Conservation (phyloP, 2,888 invertebrate genomes). For the Holacanthella duospinosa region DNA sequence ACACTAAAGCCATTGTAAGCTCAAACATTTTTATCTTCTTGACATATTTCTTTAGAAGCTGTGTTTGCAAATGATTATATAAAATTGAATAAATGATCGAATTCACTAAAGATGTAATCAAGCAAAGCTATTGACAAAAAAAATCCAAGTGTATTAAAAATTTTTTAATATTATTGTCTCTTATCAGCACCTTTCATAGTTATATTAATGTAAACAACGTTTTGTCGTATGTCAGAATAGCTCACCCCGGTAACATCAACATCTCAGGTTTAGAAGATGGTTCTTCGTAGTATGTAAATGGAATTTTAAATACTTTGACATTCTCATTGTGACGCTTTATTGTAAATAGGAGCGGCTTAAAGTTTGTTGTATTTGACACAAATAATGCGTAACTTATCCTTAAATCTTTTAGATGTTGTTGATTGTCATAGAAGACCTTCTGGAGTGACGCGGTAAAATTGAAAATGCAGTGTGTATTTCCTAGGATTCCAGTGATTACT, state of each 20-base stretch:
- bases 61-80: no score
- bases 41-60: no score
- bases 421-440: neutral
- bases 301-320: neutral
- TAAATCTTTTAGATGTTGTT: neutral
- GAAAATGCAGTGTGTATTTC: neutral
- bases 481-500: no score
- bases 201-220: no score
- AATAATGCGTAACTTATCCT: neutral
- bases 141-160: neutral
- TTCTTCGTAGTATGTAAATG: neutral
- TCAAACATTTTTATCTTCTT: no score
- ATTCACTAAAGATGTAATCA: neutral
- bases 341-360: neutral
- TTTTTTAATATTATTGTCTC: neutral
- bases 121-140: neutral
- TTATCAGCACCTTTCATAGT: no score
- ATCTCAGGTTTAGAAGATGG: no score
- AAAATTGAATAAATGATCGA: no score
- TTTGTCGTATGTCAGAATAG: no score
- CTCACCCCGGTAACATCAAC: no score
- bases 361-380: neutral
- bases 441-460: neutral
- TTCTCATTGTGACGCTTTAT: neutral
- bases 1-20: no score